These are phyloP conservation scores for Hypolimnas misippus DNA, from an alignment of 2,888 invertebrate genomes.

Conservation along the genomic window DNA sequence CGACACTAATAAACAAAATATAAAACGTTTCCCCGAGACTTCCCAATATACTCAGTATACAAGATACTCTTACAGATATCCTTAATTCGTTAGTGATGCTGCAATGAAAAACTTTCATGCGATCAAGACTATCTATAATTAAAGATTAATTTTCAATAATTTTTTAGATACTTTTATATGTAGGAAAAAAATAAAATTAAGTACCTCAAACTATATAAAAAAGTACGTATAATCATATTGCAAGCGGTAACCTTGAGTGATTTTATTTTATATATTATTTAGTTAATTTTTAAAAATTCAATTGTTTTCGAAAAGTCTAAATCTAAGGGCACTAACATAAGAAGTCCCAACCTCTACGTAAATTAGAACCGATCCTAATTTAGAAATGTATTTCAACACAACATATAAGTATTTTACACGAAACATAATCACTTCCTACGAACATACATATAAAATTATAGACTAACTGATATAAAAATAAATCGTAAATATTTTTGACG, in stretches of 20 bases:
- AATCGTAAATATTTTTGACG: not conserved
- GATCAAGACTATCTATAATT: too few species aligned
- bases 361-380: not conserved
- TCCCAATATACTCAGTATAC: not conserved
- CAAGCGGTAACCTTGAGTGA: not conserved
- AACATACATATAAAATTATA: not conserved
- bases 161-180: not conserved
- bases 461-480: not conserved
- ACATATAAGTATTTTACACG: not conserved
- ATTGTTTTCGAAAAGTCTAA: not conserved
- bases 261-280: not conserved
- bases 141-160: too few species aligned
- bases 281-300: not conserved
- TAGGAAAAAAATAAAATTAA: not conserved
- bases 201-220: not conserved
- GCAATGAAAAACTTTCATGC: too few species aligned
- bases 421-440: not conserved
- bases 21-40: not conserved
- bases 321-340: not conserved
- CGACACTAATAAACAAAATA: not conserved
- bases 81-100: too few species aligned
- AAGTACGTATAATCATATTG: not conserved
- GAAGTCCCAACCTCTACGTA: slow-evolving; percentile 7
- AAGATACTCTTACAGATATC: too few species aligned
- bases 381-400: not conserved